A percentile compares a stretch with the other conserved stretches of the same genome.
Evolutionary conservation across 1,140 invertebrate species (phyloP).

Genomic region (Drosophila bocqueti): DNA sequence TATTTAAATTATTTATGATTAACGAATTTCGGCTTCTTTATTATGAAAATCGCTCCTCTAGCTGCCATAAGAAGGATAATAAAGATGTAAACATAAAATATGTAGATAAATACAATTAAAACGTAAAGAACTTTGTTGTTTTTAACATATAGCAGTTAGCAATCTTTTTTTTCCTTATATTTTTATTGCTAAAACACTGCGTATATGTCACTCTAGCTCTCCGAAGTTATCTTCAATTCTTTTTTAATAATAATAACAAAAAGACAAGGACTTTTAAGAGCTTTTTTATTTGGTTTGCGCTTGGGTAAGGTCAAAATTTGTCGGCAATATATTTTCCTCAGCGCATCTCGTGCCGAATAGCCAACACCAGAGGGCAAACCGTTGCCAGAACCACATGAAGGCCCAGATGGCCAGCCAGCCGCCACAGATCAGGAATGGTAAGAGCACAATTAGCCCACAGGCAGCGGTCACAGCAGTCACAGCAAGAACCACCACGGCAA

Average conservation of each 20-base stretch:
- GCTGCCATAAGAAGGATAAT: too few species aligned
- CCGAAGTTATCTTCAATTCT: too few species aligned
- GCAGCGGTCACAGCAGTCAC: conserved; percentile 2
- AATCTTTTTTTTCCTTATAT: too few species aligned
- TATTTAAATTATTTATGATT: too few species aligned
- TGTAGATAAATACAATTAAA: too few species aligned
- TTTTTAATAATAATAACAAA: background rate
- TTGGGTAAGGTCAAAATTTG: background rate
- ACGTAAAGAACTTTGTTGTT: too few species aligned
- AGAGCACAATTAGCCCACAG: background rate
- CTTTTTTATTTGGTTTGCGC: background rate
- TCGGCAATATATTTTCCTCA: background rate
- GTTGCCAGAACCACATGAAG: conserved; percentile 5
- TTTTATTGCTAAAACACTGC: too few species aligned
- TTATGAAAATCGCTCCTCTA: too few species aligned
- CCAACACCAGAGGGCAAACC: conserved; percentile 3
- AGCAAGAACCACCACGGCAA: background rate
- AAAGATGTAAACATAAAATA: too few species aligned
- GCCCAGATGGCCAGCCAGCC: conserved; percentile 1
- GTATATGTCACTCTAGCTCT: too few species aligned
- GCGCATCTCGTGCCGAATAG: background rate
- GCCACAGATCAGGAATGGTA: background rate
- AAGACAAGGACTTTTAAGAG: background rate
- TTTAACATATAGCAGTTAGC: too few species aligned
- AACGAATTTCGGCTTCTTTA: too few species aligned